Percentiles rank a stretch among this genome's conserved stretches.
These are phyloP conservation scores for Villa cingulata DNA, from an alignment of 2,888 invertebrate genomes.

Conservation along the genomic window DNA sequence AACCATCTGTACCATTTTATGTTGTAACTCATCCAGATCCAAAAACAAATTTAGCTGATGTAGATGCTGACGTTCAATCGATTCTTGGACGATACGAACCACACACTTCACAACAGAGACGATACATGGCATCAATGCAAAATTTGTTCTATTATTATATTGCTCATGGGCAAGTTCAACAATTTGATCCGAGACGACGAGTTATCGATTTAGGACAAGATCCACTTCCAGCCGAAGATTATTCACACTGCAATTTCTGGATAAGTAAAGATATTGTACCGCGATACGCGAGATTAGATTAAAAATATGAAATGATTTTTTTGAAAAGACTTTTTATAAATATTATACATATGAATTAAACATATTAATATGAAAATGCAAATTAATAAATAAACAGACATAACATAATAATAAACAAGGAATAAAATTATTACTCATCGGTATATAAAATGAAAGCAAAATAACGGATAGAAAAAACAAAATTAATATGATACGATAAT, in stretches of 20 bases:
- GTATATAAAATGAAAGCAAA: too few relatives aligned
- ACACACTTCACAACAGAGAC: conserved; percentile 55
- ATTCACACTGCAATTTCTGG: conserved; percentile 67
- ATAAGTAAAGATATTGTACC: conserved; percentile 60
- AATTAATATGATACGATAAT: too few relatives aligned
- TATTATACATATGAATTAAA: too few relatives aligned
- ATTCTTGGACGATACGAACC: conserved; percentile 65
- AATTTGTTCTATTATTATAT: conserved; percentile 71
- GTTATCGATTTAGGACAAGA: conserved; percentile 61
- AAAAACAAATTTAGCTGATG: conserved; percentile 39
- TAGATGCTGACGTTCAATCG: conserved; percentile 59
- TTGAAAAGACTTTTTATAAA: too few relatives aligned
- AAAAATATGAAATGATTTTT: conserved; percentile 23
- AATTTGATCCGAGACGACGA: conserved; percentile 42
- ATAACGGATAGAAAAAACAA: too few relatives aligned
- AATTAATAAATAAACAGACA: too few relatives aligned
- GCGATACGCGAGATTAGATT: conserved; percentile 61
- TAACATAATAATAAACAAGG: too few relatives aligned
- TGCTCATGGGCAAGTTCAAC: conserved; percentile 55
- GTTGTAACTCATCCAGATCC: conserved; percentile 49
- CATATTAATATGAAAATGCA: too few relatives aligned
- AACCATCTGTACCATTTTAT: conserved; percentile 55
- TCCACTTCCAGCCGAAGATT: conserved; percentile 45
- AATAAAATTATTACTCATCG: too few relatives aligned
- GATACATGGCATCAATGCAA: conserved; percentile 66